Evolutionary conservation across 2,888 invertebrate genomes (phyloP).

Genomic region (Yponomeuta cagnagella): DNA sequence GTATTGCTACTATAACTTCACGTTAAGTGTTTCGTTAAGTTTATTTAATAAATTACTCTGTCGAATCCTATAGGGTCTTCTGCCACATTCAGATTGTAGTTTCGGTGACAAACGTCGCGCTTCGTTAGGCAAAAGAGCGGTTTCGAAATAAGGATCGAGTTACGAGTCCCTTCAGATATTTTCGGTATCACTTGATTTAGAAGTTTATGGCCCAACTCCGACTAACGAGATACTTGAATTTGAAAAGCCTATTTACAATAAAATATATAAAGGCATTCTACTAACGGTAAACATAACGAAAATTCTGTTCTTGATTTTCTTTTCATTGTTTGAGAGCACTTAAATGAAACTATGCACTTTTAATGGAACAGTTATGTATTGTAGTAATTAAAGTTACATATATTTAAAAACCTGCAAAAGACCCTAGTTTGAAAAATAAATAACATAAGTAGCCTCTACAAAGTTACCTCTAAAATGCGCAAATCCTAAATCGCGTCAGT

Average conservation of each 20-base stretch:
- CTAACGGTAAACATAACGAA: background rate
- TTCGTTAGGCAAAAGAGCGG: conserved; percentile 54
- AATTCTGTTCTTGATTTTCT: background rate
- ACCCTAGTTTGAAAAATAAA: no score
- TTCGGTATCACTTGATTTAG: conserved; percentile 4
- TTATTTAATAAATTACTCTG: no score
- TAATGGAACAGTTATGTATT: no score
- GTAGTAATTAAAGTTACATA: no score
- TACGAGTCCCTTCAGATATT: background rate
- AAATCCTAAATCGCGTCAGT: no score
- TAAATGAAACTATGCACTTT: no score
- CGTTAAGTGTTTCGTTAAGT: no score
- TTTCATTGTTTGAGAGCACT: background rate
- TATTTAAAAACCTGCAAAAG: no score
- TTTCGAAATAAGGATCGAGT: conserved; percentile 22
- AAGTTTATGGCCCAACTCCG: background rate
- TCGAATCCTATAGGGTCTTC: background rate
- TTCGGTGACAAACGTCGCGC: conserved; percentile 63
- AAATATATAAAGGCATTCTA: background rate
- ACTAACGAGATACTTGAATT: background rate
- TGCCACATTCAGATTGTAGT: conserved; percentile 24
- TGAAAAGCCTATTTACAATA: background rate
- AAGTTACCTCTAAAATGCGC: no score
- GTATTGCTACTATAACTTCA: no score
- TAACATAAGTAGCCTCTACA: no score